Base-by-base conservation (phyloP, 2,797 vertebrate genomes). In the Melanotaenia pygmaea region DNA sequence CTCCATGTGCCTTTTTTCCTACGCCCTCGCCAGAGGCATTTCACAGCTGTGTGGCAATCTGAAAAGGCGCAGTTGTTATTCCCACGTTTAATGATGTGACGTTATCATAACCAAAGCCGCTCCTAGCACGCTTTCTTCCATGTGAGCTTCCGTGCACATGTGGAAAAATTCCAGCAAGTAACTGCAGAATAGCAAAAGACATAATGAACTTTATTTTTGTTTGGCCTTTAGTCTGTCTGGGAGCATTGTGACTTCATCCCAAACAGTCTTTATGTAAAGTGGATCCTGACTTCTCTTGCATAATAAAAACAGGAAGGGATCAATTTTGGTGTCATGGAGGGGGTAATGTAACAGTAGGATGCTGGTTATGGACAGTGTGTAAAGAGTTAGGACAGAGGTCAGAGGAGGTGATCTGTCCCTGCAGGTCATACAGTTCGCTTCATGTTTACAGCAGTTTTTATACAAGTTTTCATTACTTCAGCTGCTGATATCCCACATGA, bases 221-320 rank as follows among this genome's bases (percentile, higher is more conserved):
- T 37, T 37, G 9, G 9, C 10, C 2, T 37, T 37, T 37, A 37
- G 35, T 37, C 35, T 10, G 7, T 11, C 35, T 24, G 22, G 14
- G 18, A 45, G 26, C 18, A 30, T 5, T 54, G 50, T 26, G 35
- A 45, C 50, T 11, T 28, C 37, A 34, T 53, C 59, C 14, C 32
- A 24, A 50, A 62, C 24, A 16, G 53, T 18, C 1, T 54, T 90
- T 87, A 88, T 78, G 70, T 88, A 90, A 92, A 76, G 51, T 10
- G 2, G 51, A 63, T 50, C 67, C 50, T 67, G 74, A 80, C 59
- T 9, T 45, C 5, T 13, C 59, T 93, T 93, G 78, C 68, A 67
- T 91, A 92, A 94, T 70, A 18, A 59, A 70, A 72, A 75, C 71
- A 77, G 83, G 86, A 80, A 67, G 64, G 56, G 64, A 92, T 94